Base-by-base conservation (phyloP, 2,113 vertebrate species). In the Gadus chalcogrammus region DNA sequence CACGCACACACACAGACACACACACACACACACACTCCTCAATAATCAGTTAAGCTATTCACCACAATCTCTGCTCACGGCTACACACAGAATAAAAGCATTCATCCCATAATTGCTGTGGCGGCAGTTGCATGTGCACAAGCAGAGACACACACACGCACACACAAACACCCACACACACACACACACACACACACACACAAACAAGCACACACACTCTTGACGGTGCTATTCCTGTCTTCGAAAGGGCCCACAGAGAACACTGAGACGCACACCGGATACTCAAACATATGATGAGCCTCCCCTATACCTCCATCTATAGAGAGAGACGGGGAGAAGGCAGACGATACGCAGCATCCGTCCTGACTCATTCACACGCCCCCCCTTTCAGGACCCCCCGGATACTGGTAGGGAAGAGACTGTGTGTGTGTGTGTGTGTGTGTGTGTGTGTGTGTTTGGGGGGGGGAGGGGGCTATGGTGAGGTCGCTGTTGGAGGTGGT, bases 21-120 rank as follows among this genome's bases (percentile, higher is more conserved):
- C 27, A 38, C 62, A 35, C 27, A 35, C 15, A 35, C 62, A 64
- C 20, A 74, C 78, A 70, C 73, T 81, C 83, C 81, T 83, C 74
- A 84, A 86, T 87, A 88, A 90, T 88, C 87, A 89, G 80, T 60
- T 75, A 76, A 80, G 78, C 84, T 89, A 87, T 86, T 90, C 88
- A 84, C 61, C 28, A 28, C 13, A 2, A 4, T 64, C 15, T 42
- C 65, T 18, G 80, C 78, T 86, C 61, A 0, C 70, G 87, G 86
- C 82, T 79, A 78, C 73, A 56, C 77, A 79, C 75, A 81, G 72
- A 91, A 87, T 86, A 79, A 83, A 85, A 9, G 22, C 82, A 90
- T 89, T 89, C 86, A 87, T 87, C 82, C 83, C 70, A 65, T 86
- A 88, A 90, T 88, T 88, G 87, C 75, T 79, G 85, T 82, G 84